Evolutionary conservation across 2,113 vertebrate species (phyloP).

Genomic region (Barbus barbus): DNA sequence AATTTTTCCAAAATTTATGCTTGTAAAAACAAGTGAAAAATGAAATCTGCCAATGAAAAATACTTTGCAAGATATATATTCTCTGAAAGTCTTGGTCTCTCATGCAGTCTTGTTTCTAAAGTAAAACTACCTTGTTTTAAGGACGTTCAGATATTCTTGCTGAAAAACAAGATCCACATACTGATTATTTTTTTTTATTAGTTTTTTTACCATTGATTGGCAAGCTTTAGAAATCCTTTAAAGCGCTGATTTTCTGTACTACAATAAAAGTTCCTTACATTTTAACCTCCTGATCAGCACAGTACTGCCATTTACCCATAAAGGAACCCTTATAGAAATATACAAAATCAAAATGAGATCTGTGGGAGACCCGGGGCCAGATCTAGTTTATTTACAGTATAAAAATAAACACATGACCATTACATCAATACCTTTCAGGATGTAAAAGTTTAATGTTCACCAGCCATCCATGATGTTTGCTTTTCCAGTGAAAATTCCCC

Average conservation of each 20-base stretch:
- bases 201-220: neutral
- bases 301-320: neutral
- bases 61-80: neutral
- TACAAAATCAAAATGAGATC: slow-evolving; percentile 17
- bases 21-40: neutral
- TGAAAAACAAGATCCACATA: neutral
- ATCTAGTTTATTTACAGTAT: slow-evolving; percentile 2
- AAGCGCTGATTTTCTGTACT: neutral
- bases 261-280: neutral
- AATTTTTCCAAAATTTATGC: neutral
- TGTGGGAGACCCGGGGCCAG: neutral
- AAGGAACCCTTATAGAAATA: neutral
- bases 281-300: neutral
- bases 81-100: neutral
- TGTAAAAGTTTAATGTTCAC: slow-evolving; percentile 6
- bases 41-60: neutral
- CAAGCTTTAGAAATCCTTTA: neutral
- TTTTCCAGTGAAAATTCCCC: neutral
- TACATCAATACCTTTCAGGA: slow-evolving; percentile 6
- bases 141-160: neutral
- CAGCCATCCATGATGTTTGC: slow-evolving; percentile 25
- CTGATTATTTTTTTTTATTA: too few relatives aligned
- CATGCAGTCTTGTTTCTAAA: neutral
- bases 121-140: neutral
- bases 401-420: slow-evolving; percentile 25